Conservation (phyloP, 2,113 vertebrate genomes). For the Sapayoa aenigma region DNA sequence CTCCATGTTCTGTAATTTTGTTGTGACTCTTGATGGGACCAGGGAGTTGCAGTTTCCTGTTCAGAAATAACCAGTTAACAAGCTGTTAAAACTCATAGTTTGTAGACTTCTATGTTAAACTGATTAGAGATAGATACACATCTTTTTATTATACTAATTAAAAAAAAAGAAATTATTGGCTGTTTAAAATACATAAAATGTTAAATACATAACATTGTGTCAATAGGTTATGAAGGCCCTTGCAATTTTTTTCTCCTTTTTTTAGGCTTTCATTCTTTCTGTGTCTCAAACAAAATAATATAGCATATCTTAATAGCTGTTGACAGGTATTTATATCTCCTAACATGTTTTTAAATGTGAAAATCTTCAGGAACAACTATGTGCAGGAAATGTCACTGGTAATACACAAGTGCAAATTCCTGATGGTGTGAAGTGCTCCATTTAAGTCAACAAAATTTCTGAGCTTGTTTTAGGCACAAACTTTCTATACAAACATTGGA, state of each 20-base stretch:
- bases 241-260: background rate
- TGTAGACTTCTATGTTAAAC: background rate
- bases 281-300: background rate
- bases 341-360: background rate
- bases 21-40: background rate
- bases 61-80: background rate
- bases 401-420: background rate
- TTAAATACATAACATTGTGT: background rate
- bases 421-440: background rate
- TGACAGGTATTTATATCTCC: background rate
- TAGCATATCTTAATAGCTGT: background rate
- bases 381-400: background rate
- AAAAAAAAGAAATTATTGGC: background rate
- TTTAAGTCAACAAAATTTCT: background rate
- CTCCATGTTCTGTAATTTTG: background rate
- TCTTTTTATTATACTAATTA: background rate
- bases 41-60: background rate
- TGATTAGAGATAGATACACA: background rate
- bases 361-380: background rate
- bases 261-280: background rate
- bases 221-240: background rate
- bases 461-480: background rate
- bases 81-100: background rate
- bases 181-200: background rate
- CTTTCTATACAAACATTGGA: background rate